Evolutionary conservation across 2,888 invertebrate species (phyloP).

Genomic region (Empis livida): DNA sequence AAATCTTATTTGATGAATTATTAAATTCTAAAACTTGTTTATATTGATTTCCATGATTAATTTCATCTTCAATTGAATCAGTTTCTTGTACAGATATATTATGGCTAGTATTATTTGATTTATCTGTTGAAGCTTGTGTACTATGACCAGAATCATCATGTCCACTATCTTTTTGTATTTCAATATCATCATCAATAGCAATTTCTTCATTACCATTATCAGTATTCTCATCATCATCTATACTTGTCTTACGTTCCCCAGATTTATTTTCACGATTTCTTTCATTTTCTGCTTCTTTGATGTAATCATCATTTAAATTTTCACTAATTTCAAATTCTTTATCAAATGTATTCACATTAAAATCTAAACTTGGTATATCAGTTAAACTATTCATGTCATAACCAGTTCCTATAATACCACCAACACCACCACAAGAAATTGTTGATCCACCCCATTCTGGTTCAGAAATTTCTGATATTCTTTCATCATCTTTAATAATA

Average conservation of each 20-base stretch:
- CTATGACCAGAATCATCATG: conserved; percentile 12
- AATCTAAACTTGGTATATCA: conserved; percentile 14
- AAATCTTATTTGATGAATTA: too few relatives aligned
- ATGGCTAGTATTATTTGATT: conserved; percentile 7
- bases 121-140: conserved; percentile 10
- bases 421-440: conserved; percentile 5
- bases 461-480: conserved; percentile 18
- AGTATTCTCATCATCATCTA: neutral
- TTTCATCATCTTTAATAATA: conserved; percentile 15
- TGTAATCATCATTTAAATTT: neutral
- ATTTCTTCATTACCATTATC: neutral
- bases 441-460: conserved; percentile 15
- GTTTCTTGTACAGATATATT: conserved; percentile 5
- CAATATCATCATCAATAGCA: neutral
- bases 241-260: neutral
- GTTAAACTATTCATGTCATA: conserved; percentile 13
- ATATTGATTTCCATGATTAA: neutral
- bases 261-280: neutral
- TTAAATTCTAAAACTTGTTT: too few relatives aligned
- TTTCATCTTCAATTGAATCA: neutral
- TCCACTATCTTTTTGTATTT: conserved; percentile 6
- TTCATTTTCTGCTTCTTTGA: neutral
- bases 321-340: neutral
- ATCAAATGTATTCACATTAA: conserved; percentile 6
- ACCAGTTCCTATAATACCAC: neutral